Evolutionary conservation across 1,140 invertebrate genomes (phyloP), one percentile per base, ranked within the genome.

Genomic region (Drosophila kohkoa): DNA sequence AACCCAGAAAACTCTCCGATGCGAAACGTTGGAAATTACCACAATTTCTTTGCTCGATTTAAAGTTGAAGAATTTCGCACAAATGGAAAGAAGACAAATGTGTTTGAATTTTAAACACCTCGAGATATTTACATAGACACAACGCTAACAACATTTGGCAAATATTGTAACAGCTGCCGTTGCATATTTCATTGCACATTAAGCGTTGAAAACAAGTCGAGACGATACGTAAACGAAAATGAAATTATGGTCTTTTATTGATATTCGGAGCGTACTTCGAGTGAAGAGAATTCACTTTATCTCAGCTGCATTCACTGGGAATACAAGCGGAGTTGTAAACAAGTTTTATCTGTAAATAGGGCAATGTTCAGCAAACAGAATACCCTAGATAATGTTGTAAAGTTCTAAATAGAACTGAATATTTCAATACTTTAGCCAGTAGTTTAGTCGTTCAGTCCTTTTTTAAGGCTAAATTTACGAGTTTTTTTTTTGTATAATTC

Each of bases 111-210:
- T 43, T 25, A 30, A 15, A 67, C 16, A 62, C 16, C 43, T 67
- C 2, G 54, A 65, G 49, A 65, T 78, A 70, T 83, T 83, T 76
- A 48, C 55, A 43, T 48, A 67, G 15, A 58, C n/a, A 57, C 62
- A 72, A 72, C 52, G 55, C 11, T 38, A 60, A 58, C 38, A 48
- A 64, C 7, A 69, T 82, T 79, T 49, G 60, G 45, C 35, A 41
- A 83, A 77, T 83, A 79, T 83, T 83, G 41, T 32, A 68, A 83
- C 81, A 83, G 72, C 51, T 83, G 81, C 0, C 30, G 11, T 15
- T 57, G 76, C 52, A 59, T 30, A 65, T 64, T 64, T 55, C 51
- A 55, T 55, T 78, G 72, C 66, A 55, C 41, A 52, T 16, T 51
- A 11, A 25, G 49, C 2, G 49, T 11, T 16, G 20, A 65, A 54